Evolutionary conservation across 2,797 vertebrate genomes (phyloP).

Genomic region (Pachyuromys duprasi): DNA sequence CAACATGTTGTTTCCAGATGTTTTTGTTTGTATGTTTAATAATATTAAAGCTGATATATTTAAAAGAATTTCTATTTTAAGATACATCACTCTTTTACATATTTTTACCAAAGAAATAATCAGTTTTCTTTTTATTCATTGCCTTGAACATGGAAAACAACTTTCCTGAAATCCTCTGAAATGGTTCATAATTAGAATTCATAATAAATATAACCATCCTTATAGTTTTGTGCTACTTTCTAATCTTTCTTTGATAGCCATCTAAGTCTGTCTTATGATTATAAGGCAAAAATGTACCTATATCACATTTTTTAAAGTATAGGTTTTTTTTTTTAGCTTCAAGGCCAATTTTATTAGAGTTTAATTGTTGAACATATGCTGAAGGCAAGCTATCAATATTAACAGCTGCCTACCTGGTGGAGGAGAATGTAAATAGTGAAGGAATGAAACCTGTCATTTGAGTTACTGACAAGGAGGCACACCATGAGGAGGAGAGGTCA

Average conservation of each 20-base stretch:
- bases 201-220: slow-evolving; percentile 13
- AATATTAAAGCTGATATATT: neutral
- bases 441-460: too few species aligned
- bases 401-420: neutral
- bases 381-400: neutral
- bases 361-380: neutral
- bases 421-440: too few species aligned
- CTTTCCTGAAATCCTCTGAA: neutral
- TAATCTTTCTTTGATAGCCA: neutral
- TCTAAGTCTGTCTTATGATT: neutral
- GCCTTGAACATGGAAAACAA: neutral
- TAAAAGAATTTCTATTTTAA: slow-evolving; percentile 1
- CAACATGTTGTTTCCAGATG: neutral
- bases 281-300: neutral
- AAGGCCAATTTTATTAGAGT: neutral
- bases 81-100: neutral
- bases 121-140: neutral
- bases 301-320: neutral
- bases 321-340: neutral
- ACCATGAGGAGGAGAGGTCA: neutral
- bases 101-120: neutral
- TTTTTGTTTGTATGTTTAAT: neutral
- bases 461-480: neutral
- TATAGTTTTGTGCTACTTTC: neutral
- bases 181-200: neutral